Evolutionary conservation across 2,888 invertebrate genomes (phyloP).

Genomic region (Thelaira solivaga): DNA sequence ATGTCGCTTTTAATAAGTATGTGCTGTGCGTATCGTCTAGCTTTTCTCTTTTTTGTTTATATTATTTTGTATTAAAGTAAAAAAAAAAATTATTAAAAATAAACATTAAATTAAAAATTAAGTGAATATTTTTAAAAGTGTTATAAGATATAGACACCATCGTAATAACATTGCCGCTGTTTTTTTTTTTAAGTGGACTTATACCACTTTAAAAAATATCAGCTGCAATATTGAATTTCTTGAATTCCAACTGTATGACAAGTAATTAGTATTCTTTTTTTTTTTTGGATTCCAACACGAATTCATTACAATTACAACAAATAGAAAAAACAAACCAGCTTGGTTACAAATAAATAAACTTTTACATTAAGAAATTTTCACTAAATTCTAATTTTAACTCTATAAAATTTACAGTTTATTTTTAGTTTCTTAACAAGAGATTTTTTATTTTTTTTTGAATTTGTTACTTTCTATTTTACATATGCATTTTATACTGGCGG

Average conservation of each 20-base stretch:
- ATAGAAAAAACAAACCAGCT: no score
- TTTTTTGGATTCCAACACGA: background rate
- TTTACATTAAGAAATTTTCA: slow-evolving; percentile 11
- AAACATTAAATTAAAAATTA: no score
- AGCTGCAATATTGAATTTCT: no score
- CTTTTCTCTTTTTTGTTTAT: background rate
- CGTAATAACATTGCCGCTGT: no score
- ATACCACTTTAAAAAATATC: no score
- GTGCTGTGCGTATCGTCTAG: slow-evolving; percentile 46
- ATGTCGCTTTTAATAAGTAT: slow-evolving; percentile 10
- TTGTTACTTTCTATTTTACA: no score
- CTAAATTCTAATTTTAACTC: background rate
- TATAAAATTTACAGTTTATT: slow-evolving; percentile 10
- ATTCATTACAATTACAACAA: background rate
- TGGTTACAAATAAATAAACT: slow-evolving; percentile 15
- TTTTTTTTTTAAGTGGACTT: no score
- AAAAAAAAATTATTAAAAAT: background rate
- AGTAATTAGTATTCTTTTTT: background rate
- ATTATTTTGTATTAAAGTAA: slow-evolving; percentile 11
- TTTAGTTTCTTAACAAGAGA: background rate
- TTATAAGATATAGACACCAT: no score
- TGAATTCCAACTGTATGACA: no score
- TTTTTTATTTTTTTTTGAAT: slow-evolving; percentile 15
- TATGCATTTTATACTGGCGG: slow-evolving; percentile 90
- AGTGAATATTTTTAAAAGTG: no score